These are phyloP conservation scores for Toxotes chatareus DNA, from an alignment of 2,113 vertebrate genomes.

Conservation along the genomic window DNA sequence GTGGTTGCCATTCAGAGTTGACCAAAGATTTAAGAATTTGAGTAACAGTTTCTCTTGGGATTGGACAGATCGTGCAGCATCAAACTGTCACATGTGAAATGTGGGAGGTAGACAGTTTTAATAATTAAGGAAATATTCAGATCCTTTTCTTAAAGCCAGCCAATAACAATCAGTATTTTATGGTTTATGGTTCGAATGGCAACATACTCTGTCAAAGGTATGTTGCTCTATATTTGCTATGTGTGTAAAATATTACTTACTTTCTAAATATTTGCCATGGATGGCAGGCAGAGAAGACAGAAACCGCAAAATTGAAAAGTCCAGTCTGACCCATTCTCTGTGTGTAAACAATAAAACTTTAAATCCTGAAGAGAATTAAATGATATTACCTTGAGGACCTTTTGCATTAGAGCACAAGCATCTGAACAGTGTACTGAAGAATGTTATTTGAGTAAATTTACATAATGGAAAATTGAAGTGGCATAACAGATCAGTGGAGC, in stretches of 20 bases:
- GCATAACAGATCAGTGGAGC: conserved; percentile 15
- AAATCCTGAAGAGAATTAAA: background rate
- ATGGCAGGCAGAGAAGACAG: background rate
- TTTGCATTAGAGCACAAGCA: background rate
- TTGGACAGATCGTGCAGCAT: background rate
- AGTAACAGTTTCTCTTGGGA: background rate
- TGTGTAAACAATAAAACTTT: background rate
- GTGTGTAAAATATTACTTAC: no score
- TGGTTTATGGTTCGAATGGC: background rate
- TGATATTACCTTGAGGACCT: background rate
- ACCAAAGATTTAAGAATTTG: conserved; percentile 3
- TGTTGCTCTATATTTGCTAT: no score
- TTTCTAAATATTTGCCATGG: background rate
- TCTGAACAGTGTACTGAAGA: no score
- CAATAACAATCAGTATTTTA: background rate
- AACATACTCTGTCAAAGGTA: background rate
- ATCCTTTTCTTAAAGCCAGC: background rate
- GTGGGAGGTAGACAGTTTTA: background rate
- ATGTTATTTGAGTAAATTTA: no score
- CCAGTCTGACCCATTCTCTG: background rate
- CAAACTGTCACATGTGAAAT: background rate
- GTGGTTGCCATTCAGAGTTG: background rate
- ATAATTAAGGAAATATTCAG: background rate
- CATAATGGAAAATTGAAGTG: background rate
- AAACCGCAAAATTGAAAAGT: background rate